phyloP scores from a whole-genome alignment of 1,140 invertebrate genomes.

The Yoshiicerus persimilis region DNA sequence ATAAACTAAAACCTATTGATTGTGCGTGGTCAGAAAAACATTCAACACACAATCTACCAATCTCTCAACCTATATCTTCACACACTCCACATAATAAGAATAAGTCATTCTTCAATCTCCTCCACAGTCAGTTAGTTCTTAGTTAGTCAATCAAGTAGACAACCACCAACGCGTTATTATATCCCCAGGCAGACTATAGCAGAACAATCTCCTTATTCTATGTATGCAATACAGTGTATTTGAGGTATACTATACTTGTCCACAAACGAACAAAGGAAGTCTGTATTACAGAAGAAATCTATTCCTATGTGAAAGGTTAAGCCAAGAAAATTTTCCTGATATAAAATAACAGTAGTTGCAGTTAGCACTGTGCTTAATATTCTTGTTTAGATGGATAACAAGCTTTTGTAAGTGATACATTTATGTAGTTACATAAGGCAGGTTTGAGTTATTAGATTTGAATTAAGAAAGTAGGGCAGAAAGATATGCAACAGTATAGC shows the following conservation, averaged over 20 bases:
- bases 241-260: too few relatives aligned
- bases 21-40: constrained; percentile 10
- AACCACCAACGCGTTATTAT: too few relatives aligned
- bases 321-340: too few relatives aligned
- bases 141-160: neutral
- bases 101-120: too few relatives aligned
- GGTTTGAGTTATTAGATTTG: neutral
- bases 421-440: neutral
- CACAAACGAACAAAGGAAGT: too few relatives aligned
- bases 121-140: neutral
- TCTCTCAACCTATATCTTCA: neutral
- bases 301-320: too few relatives aligned
- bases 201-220: too few relatives aligned
- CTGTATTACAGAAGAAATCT: too few relatives aligned
- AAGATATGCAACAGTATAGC: neutral
- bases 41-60: neutral
- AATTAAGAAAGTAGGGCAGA: neutral
- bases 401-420: neutral
- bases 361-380: too few relatives aligned
- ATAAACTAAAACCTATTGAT: constrained; percentile 18
- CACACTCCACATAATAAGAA: neutral
- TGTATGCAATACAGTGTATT: too few relatives aligned
- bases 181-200: too few relatives aligned
- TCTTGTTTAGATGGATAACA: neutral
- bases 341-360: too few relatives aligned